Evolutionary conservation across 2,797 vertebrate species (phyloP).

Genomic region (Acropternis orthonyx): DNA sequence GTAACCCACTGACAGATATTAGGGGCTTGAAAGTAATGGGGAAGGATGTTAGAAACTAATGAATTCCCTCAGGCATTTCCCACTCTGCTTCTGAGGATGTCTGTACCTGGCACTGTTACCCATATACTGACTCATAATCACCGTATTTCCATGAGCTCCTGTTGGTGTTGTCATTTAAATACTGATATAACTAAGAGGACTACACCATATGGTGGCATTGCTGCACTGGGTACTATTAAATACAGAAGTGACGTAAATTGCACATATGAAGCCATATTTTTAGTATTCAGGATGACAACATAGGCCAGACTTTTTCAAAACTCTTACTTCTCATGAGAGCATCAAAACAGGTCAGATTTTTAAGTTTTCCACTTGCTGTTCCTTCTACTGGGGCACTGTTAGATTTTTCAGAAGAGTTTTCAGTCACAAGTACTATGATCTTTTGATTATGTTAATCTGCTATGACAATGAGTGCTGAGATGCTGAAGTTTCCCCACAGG

Average conservation of each 20-base stretch:
- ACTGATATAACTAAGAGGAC: conserved; percentile 3
- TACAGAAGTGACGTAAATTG: conserved; percentile 28
- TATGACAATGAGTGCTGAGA: background rate
- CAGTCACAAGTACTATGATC: background rate
- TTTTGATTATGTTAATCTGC: background rate
- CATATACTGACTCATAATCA: background rate
- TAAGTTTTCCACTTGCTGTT: background rate
- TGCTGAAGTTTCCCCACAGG: background rate
- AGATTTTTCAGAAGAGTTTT: background rate
- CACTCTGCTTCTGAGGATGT: background rate
- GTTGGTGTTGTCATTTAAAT: conserved; percentile 38
- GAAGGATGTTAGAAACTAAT: background rate
- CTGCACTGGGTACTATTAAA: conserved; percentile 32
- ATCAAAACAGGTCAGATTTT: background rate
- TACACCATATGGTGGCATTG: conserved; percentile 65
- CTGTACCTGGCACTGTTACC: conserved; percentile 16
- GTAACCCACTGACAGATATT: background rate
- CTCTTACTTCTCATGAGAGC: background rate
- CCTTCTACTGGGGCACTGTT: background rate
- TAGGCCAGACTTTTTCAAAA: background rate
- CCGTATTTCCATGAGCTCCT: background rate
- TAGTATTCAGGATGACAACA: background rate
- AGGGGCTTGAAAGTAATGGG: background rate
- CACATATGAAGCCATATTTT: conserved; percentile 22
- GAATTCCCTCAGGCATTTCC: background rate